These are phyloP conservation scores for Ivindomyrus marchei DNA, from an alignment of 2,113 vertebrate species.

Conservation along the genomic window DNA sequence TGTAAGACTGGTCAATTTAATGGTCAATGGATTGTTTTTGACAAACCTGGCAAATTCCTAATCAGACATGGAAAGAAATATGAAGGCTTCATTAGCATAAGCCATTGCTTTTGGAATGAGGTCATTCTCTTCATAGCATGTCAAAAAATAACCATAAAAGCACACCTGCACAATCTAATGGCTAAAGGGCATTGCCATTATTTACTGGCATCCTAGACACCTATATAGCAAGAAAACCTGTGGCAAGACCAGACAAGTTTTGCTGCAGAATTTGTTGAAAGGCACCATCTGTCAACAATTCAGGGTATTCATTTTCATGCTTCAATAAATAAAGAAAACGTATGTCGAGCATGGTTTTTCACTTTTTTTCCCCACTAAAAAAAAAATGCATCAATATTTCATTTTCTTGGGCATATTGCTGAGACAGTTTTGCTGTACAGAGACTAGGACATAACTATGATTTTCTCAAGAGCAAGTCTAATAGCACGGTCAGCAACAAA, in stretches of 20 bases:
- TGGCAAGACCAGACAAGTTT: slow-evolving; percentile 1
- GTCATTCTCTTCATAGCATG: background rate
- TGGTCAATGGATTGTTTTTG: background rate
- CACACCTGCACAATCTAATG: background rate
- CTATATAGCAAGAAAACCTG: background rate
- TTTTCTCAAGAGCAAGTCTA: background rate
- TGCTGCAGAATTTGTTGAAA: background rate
- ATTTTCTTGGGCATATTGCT: background rate
- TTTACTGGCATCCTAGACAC: background rate
- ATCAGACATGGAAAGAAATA: background rate
- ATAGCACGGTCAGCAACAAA: background rate
- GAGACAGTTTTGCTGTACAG: background rate
- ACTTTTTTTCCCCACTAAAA: background rate
- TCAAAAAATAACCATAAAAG: background rate
- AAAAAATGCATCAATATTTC: background rate
- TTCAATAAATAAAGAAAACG: background rate
- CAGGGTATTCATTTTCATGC: background rate
- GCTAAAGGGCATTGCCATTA: background rate
- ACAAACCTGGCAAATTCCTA: background rate
- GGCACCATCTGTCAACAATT: background rate
- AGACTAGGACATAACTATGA: background rate
- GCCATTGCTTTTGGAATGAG: background rate
- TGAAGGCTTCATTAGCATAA: background rate
- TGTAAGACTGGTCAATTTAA: background rate
- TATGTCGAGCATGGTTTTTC: background rate